A percentile compares a stretch with the other conserved stretches of the same genome.
phyloP scores from a whole-genome alignment of 2,113 vertebrate species.

The Ammodramus savannarum region DNA sequence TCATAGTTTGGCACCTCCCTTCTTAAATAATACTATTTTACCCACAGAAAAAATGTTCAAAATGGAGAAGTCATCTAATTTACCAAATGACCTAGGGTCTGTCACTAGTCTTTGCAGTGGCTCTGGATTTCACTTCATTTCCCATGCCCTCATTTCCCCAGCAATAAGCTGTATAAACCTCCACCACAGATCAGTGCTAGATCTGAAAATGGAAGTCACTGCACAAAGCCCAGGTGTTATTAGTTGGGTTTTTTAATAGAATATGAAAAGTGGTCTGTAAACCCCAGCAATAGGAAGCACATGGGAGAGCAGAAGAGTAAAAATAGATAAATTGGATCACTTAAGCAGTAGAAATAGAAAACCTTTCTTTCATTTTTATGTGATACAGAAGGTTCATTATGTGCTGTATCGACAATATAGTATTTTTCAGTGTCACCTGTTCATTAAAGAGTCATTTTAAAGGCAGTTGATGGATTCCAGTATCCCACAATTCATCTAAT shows the following conservation, averaged over 20 bases:
- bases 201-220: neutral
- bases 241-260: neutral
- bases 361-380: slow-evolving; percentile 61
- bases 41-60: neutral
- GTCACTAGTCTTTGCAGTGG: neutral
- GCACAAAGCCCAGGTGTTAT: neutral
- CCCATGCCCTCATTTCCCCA: neutral
- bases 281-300: neutral
- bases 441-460: slow-evolving; percentile 67
- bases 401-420: slow-evolving; percentile 41
- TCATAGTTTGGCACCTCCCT: neutral
- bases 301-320: neutral
- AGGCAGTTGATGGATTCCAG: slow-evolving; percentile 37
- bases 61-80: neutral
- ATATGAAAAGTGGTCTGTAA: neutral
- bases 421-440: slow-evolving; percentile 61
- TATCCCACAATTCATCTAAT: slow-evolving; percentile 24
- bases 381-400: slow-evolving; percentile 54
- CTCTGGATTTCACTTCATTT: neutral
- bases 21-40: neutral
- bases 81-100: neutral
- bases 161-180: neutral
- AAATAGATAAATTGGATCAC: slow-evolving; percentile 46
- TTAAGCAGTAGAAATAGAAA: slow-evolving; percentile 45
- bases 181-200: neutral